Evolutionary conservation across 2,797 vertebrate species (phyloP), one percentile per base, ranked within the genome.

Genomic region (Simalia tracyae): DNA sequence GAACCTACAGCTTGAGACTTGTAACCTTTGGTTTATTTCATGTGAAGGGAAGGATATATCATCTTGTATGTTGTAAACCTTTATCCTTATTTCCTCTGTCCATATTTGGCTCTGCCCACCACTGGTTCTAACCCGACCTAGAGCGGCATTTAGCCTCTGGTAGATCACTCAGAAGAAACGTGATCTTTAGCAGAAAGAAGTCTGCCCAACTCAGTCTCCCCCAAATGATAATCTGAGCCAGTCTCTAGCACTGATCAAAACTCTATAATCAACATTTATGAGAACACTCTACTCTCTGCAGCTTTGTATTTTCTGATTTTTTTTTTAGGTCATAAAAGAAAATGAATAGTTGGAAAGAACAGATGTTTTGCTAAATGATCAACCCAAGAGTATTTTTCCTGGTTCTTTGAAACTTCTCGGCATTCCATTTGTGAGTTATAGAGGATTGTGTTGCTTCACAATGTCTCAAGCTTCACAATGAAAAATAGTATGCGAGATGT

Each of bases 391-490:
- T 54, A 72, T 89, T 89, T 36, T 91, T 72, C 84, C 26, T 50
- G 94, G 89, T 94, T 91, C 92, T 95, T 95, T 91, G 59, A 61
- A 92, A 94, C 63, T 88, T 68, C 8, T 54, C 42, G 85, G 57
- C 92, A 0, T 95, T 94, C 94, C 26, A 50, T 95, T 91, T 90
- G 92, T 76, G 84, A 50, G 10, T 91, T 92, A 95, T 56, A 42
- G 72, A 92, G 94, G 64, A 89, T 66, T 88, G 61, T 94, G 92
- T 95, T 42, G 89, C 90, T 42, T 42, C 42, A 42, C 42, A 42
- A 93, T 64, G 90, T 94, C 95, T 93, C 46, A 26, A 84, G 86
- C 12, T 96, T 94, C 92, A 97, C n/a, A 66, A 94, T 95, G 94
- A 93, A 93, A 94, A 90, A 96, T 93, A 91, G 92, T 19, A 84